Evolutionary conservation across 1,140 invertebrate genomes (phyloP).

Genomic region (Archegozetes longisetosus): DNA sequence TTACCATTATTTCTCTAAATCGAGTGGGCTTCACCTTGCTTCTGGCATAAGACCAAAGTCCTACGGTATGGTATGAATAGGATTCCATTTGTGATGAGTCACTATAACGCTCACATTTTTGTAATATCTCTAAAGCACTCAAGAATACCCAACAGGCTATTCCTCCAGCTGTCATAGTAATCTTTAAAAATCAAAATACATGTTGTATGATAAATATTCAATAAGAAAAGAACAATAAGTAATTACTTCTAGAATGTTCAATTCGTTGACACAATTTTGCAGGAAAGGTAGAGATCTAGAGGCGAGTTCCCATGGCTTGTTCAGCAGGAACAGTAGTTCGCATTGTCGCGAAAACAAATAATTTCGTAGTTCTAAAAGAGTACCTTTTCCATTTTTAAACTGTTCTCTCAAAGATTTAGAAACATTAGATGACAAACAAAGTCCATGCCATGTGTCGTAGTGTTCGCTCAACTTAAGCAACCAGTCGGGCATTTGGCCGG

Average conservation of each 20-base stretch:
- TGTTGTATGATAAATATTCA: neutral
- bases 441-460: conserved; percentile 16
- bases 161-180: conserved; percentile 53
- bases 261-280: conserved; percentile 64
- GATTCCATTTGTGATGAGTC: conserved; percentile 36
- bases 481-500: conserved; percentile 41
- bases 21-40: conserved; percentile 49
- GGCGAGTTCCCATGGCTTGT: conserved; percentile 51
- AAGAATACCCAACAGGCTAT: conserved; percentile 83
- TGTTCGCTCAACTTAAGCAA: conserved; percentile 7
- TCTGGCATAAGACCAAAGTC: conserved; percentile 76
- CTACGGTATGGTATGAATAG: conserved; percentile 72
- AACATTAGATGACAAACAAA: conserved; percentile 16
- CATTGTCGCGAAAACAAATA: conserved; percentile 88
- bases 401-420: conserved; percentile 6
- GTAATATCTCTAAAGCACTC: conserved; percentile 71
- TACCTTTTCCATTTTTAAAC: conserved; percentile 1
- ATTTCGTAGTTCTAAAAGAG: conserved; percentile 71
- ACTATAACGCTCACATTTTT: conserved; percentile 36
- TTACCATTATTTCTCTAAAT: conserved; percentile 13
- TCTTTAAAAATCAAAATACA: conserved; percentile 24
- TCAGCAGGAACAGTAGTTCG: conserved; percentile 57
- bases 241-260: conserved; percentile 54
- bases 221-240: neutral
- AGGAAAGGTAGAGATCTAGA: conserved; percentile 66